Evolutionary conservation across 2,888 invertebrate species (phyloP).

Genomic region (Hydraecia micacea): DNA sequence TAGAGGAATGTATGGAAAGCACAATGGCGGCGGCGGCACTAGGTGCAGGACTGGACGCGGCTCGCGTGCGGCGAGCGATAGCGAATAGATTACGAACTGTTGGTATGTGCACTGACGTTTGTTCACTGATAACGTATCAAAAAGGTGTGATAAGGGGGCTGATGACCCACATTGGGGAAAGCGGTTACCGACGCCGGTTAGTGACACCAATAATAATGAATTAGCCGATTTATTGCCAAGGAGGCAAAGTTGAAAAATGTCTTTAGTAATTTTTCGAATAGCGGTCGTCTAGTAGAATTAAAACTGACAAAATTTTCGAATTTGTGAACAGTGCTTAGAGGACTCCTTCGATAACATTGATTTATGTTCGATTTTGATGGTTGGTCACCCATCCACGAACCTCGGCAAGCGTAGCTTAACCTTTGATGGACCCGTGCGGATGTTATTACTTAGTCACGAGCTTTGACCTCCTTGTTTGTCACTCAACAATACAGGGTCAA

Average conservation of each 20-base stretch:
- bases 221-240: background rate
- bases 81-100: slow-evolving; percentile 76
- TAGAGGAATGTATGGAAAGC: slow-evolving; percentile 84
- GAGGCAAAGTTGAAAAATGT: background rate
- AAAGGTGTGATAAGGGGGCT: background rate
- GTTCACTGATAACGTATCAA: slow-evolving; percentile 14
- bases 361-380: too few species aligned
- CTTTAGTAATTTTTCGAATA: background rate
- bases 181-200: slow-evolving; percentile 20
- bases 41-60: slow-evolving; percentile 85
- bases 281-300: too few species aligned
- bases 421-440: too few species aligned
- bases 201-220: slow-evolving; percentile 24
- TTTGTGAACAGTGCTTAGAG: too few species aligned
- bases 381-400: too few species aligned
- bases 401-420: too few species aligned
- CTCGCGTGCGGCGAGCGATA: slow-evolving; percentile 83
- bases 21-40: slow-evolving; percentile 79
- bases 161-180: slow-evolving; percentile 6
- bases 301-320: too few species aligned
- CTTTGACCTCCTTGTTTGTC: too few species aligned
- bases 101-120: slow-evolving; percentile 71
- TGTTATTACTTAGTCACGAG: too few species aligned
- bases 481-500: too few species aligned
- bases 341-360: too few species aligned